Percentiles rank a stretch among this genome's conserved stretches.
Conservation (phyloP, 2,888 invertebrate species). For the Acleris cristana region DNA sequence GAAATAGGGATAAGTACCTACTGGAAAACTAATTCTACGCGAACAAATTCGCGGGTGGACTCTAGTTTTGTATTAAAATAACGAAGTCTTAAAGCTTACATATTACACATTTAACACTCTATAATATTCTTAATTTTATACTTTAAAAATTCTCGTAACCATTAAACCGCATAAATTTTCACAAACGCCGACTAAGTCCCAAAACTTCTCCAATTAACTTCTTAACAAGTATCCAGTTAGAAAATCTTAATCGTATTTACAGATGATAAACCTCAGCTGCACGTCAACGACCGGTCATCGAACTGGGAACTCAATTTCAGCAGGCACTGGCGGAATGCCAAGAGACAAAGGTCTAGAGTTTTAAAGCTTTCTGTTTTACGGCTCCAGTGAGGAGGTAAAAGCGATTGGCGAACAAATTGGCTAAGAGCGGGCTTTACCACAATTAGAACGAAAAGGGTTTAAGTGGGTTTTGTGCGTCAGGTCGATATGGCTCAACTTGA, state of each 20-base stretch:
- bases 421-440: constrained; percentile 4
- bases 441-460: background rate
- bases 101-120: too few species aligned
- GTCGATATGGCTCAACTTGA: too few species aligned
- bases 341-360: constrained; percentile 30
- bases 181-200: background rate
- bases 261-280: constrained; percentile 1
- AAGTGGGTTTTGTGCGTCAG: too few species aligned
- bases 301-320: constrained; percentile 31
- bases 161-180: background rate
- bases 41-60: too few species aligned
- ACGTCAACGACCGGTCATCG: constrained; percentile 34
- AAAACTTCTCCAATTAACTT: background rate
- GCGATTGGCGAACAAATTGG: constrained; percentile 6
- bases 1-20: too few species aligned
- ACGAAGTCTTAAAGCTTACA: too few species aligned
- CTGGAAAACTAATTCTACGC: too few species aligned
- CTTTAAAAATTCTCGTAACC: too few species aligned
- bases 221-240: background rate
- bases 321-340: constrained; percentile 32
- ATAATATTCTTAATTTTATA: too few species aligned
- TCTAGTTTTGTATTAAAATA: too few species aligned
- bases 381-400: constrained; percentile 7
- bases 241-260: constrained; percentile 2
- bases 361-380: constrained; percentile 23